Conservation (phyloP, 1,140 invertebrate genomes). For the Pinna nobilis region DNA sequence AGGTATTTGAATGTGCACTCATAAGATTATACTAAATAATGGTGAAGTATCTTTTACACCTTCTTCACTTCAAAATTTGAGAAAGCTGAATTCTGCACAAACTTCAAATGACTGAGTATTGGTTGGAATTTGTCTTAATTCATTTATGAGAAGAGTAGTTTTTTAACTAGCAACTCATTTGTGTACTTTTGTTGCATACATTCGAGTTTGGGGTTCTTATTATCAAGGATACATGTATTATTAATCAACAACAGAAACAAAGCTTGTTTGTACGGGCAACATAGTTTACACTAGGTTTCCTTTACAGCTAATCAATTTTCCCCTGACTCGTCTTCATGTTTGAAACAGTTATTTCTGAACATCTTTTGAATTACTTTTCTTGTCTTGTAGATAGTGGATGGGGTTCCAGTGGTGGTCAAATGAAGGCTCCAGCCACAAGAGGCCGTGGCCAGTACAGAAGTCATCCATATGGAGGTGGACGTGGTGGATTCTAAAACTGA, state of each 20-base stretch:
- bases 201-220: neutral
- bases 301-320: neutral
- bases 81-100: no score
- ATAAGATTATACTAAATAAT: no score
- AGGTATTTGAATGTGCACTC: no score
- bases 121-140: no score
- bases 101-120: no score
- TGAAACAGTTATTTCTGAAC: neutral
- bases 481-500: conserved; percentile 31
- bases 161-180: no score
- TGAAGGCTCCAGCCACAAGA: conserved; percentile 32
- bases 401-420: conserved; percentile 6
- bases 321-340: no score
- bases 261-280: neutral
- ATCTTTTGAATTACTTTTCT: neutral
- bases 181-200: neutral
- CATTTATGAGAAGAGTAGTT: no score
- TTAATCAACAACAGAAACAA: neutral
- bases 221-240: neutral
- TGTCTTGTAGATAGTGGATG: conserved; percentile 19
- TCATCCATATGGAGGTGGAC: conserved; percentile 34
- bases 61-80: no score
- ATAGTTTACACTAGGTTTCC: neutral
- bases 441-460: conserved; percentile 26
- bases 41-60: no score